Conservation (phyloP, 2,797 vertebrate genomes). For the Muscicapa comitata region DNA sequence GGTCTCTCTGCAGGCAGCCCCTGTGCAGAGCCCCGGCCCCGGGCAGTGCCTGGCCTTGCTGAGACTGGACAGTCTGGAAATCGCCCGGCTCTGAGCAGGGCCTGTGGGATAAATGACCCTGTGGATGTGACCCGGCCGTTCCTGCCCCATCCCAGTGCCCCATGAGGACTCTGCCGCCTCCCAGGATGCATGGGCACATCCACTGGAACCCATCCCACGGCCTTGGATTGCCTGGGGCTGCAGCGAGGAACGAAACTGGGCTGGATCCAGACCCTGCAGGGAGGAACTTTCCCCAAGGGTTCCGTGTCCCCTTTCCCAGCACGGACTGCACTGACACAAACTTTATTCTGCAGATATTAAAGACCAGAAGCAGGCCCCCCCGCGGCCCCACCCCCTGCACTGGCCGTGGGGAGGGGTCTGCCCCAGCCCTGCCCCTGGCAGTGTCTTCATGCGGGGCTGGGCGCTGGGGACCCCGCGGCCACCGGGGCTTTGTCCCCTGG, state of each 20-base stretch:
- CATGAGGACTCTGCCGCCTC: fast-evolving
- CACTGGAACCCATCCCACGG: neutral
- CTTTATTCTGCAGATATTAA: constrained; percentile 76
- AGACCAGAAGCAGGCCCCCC: constrained; percentile 23
- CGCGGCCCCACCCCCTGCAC: fast-evolving
- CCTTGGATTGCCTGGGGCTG: neutral
- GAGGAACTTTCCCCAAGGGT: neutral
- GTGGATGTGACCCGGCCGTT: fast-evolving
- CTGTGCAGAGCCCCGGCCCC: neutral
- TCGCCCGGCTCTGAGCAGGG: neutral
- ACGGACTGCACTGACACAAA: constrained; percentile 68
- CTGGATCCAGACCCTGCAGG: neutral
- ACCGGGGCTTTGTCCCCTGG: neutral
- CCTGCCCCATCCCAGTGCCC: neutral
- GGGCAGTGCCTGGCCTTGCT: constrained; percentile 42
- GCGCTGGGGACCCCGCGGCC: neutral
- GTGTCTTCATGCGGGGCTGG: neutral
- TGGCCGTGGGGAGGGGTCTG: neutral
- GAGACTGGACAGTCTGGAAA: neutral
- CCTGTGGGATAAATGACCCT: neutral
- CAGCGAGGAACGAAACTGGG: fast-evolving
- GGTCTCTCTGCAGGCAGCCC: constrained; percentile 14
- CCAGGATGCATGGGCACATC: fast-evolving
- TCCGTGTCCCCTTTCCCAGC: neutral
- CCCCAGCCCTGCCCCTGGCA: fast-evolving